A percentile compares a stretch with the other conserved stretches of the same genome.
These are phyloP conservation scores for Dynastes tityus DNA, from an alignment of 2,888 invertebrate species.

Conservation along the genomic window DNA sequence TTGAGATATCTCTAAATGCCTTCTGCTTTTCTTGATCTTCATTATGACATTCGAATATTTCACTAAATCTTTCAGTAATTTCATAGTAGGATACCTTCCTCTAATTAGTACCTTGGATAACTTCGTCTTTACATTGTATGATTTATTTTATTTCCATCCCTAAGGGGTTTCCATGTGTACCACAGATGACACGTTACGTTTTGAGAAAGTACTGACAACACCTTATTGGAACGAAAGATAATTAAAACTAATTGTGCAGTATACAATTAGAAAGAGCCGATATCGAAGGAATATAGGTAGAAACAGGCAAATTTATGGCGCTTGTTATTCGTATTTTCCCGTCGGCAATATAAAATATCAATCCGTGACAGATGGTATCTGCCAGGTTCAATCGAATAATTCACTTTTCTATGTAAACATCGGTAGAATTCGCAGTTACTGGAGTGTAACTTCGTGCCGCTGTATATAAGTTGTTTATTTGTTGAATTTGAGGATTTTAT, in stretches of 20 bases:
- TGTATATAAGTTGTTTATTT: constrained; percentile 32
- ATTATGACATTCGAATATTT: background rate
- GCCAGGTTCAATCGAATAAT: constrained; percentile 37
- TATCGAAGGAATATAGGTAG: constrained; percentile 10
- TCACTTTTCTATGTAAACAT: constrained; percentile 42
- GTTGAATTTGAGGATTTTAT: constrained; percentile 39
- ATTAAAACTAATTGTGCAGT: constrained; percentile 35
- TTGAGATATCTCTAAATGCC: too few species aligned
- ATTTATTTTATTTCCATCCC: background rate
- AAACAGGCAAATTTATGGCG: constrained; percentile 17
- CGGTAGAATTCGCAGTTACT: constrained; percentile 29
- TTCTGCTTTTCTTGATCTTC: background rate
- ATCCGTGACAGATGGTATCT: constrained; percentile 38
- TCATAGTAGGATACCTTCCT: background rate
- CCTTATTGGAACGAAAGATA: constrained; percentile 19
- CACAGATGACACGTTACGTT: background rate
- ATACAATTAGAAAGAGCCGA: constrained; percentile 8
- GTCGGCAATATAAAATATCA: constrained; percentile 36
- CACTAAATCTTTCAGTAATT: background rate
- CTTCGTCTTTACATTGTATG: background rate
- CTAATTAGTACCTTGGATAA: background rate
- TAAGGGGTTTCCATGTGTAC: background rate
- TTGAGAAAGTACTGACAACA: background rate
- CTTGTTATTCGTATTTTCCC: constrained; percentile 30
- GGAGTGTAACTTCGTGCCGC: constrained; percentile 34